Percentiles rank a stretch among this genome's conserved stretches.
Conservation (phyloP, 1,140 invertebrate genomes). For the Lineus longissimus region DNA sequence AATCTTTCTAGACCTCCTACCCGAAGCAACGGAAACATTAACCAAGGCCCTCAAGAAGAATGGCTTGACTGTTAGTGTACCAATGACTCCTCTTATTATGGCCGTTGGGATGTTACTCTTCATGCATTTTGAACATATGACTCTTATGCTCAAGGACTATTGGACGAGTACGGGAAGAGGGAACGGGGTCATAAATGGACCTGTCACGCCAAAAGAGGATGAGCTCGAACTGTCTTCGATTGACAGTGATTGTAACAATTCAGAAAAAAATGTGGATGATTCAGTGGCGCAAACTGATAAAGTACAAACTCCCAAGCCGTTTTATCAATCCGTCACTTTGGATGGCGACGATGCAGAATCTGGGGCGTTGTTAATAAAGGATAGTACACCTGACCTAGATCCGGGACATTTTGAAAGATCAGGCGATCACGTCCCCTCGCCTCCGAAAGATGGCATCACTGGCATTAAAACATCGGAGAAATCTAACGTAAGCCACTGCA, state of each 20-base stretch:
- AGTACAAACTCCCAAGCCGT: too few species aligned
- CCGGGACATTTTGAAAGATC: background rate
- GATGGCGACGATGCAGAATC: background rate
- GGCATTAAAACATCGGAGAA: background rate
- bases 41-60: background rate
- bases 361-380: background rate
- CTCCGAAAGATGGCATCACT: background rate
- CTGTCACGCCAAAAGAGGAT: too few species aligned
- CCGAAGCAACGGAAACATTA: background rate
- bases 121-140: background rate
- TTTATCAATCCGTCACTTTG: too few species aligned
- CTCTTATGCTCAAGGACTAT: background rate
- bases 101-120: background rate
- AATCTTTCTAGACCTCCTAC: background rate
- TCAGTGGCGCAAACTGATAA: background rate
- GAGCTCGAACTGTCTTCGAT: too few species aligned
- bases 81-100: background rate
- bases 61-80: too few species aligned
- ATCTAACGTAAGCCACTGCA: too few species aligned
- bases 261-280: background rate
- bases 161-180: too few species aligned
- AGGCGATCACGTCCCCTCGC: background rate
- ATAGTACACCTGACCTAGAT: background rate
- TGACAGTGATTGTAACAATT: background rate
- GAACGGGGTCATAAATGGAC: too few species aligned